phyloP scores from a whole-genome alignment of 1,140 invertebrate genomes.

The Phymorhynchus buccinoides region DNA sequence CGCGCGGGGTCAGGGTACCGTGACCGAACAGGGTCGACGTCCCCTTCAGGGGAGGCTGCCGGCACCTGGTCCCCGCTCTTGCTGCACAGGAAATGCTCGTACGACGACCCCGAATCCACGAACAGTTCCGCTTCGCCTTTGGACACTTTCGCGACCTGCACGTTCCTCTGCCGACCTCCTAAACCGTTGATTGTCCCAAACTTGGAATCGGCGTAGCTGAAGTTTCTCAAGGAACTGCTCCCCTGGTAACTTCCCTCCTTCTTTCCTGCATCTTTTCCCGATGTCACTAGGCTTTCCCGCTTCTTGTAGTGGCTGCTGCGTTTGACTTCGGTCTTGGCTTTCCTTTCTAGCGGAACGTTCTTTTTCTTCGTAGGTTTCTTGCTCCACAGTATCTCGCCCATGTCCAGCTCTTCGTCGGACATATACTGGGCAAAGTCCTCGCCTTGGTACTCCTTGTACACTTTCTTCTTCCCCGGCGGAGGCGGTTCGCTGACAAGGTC shows the following conservation, averaged over 20 bases:
- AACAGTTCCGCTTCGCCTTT: conserved; percentile 25
- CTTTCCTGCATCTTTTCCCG: conserved; percentile 25
- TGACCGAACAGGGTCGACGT: neutral
- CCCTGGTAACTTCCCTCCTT: neutral
- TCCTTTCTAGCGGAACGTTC: neutral
- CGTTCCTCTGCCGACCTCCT: neutral
- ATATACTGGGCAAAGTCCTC: conserved; percentile 48
- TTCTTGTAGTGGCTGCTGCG: conserved; percentile 27
- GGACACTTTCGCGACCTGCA: neutral
- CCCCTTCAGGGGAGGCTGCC: neutral
- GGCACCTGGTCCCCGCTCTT: conserved; percentile 29
- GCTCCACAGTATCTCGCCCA: neutral
- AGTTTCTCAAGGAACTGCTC: conserved; percentile 38
- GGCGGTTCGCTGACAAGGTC: neutral
- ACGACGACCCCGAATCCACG: conserved; percentile 32
- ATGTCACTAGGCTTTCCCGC: neutral
- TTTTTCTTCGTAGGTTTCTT: neutral
- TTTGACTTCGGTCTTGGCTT: conserved; percentile 29
- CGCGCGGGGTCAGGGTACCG: neutral
- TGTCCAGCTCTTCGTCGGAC: conserved; percentile 37
- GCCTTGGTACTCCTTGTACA: conserved; percentile 44
- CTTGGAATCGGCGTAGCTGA: conserved; percentile 51
- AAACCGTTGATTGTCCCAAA: conserved; percentile 28
- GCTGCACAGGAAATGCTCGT: conserved; percentile 43
- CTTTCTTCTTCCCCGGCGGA: neutral